A percentile compares a stretch with the other conserved stretches of the same genome.
Evolutionary conservation across 2,113 vertebrate genomes (phyloP).

Genomic region (Xenus cinereus): DNA sequence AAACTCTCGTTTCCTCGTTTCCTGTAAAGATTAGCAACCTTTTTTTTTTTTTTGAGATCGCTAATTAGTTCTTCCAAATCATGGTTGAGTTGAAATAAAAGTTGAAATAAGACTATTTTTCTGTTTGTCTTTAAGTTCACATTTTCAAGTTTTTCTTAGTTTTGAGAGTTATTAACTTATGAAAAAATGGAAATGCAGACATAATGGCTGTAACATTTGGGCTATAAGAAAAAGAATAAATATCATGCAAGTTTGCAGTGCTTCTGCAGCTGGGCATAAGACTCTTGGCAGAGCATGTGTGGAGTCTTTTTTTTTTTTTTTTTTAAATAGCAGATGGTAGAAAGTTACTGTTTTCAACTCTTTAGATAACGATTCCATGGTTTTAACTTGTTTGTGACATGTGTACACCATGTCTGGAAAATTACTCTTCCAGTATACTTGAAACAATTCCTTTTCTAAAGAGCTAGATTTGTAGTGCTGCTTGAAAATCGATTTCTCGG

Average conservation of each 20-base stretch:
- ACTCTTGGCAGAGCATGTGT: background rate
- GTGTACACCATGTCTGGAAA: background rate
- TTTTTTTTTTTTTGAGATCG: background rate
- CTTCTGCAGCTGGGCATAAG: background rate
- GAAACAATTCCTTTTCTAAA: background rate
- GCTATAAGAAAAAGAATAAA: background rate
- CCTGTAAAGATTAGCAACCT: background rate
- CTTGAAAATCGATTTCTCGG: background rate
- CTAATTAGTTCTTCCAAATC: background rate
- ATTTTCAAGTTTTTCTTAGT: background rate
- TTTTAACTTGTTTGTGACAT: background rate
- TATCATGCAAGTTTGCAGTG: background rate
- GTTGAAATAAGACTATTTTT: background rate
- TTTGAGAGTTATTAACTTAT: background rate
- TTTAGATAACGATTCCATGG: background rate
- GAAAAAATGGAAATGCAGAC: background rate
- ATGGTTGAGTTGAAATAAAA: background rate
- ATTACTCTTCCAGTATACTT: background rate
- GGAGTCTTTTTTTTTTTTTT: background rate
- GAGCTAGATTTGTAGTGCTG: background rate
- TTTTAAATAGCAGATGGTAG: background rate
- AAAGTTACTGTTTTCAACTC: background rate
- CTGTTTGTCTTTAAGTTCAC: background rate
- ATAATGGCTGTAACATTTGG: background rate
- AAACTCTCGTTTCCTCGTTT: constrained; percentile 9